Percentiles rank a stretch among this genome's conserved stretches.
phyloP scores from a whole-genome alignment of 2,888 invertebrate genomes.

The Trisateles emortualis region DNA sequence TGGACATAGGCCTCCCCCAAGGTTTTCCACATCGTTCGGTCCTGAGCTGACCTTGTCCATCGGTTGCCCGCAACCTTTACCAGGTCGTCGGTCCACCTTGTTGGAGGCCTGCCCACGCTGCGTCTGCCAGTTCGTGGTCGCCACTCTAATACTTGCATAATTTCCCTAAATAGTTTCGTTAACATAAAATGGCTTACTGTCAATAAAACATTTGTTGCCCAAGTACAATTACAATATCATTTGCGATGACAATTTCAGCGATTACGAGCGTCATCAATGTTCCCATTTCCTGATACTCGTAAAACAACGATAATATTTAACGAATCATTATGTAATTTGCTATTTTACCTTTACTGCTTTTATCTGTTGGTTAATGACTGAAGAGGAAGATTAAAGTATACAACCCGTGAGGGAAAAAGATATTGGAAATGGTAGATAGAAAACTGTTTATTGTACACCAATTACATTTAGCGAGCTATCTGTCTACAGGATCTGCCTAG shows the following conservation, averaged over 20 bases:
- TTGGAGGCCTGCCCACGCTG: no score
- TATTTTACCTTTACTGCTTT: background rate
- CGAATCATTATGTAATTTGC: background rate
- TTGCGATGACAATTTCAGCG: conserved; percentile 9
- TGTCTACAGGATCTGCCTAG: no score
- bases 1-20: no score
- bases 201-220: conserved; percentile 2
- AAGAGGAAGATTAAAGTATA: background rate
- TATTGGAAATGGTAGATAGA: no score
- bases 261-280: conserved; percentile 6
- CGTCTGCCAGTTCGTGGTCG: no score
- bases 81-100: no score
- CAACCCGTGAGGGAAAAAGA: background rate
- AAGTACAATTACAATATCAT: conserved; percentile 14
- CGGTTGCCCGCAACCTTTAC: no score
- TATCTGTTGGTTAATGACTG: background rate
- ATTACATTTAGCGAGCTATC: no score
- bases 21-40: no score
- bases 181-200: background rate
- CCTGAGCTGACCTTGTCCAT: no score
- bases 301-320: conserved; percentile 1
- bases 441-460: no score
- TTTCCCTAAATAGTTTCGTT: background rate
- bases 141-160: no score
- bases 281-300: conserved; percentile 2